Evolutionary conservation across 2,888 invertebrate species (phyloP), one percentile per base, ranked within the genome.

Genomic region (Bombylius major): DNA sequence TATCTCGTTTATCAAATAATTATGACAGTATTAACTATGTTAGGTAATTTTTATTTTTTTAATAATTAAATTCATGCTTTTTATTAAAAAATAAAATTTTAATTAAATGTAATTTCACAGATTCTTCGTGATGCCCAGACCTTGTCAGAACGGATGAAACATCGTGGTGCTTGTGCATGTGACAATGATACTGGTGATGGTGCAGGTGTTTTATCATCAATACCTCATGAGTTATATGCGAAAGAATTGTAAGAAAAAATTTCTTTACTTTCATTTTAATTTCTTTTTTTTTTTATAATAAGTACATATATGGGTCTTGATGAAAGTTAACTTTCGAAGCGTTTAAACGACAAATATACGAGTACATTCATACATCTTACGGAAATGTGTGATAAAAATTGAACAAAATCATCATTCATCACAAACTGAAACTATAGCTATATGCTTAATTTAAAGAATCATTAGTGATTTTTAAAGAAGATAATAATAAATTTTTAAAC

Each of bases 141-240:
- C 64, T 82, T 98, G 77, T 89, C 98, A 59, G 87, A 87, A 74
- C 89, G 98, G 69, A 99, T 99, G 98, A 93, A 95, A 79, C 99
- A 99, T 78, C 89, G 99, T 63, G 99, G 99, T 67, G 99, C 98
- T 53, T 97, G 96, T 77, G 94, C 96, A 47, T 96, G 97, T 78
- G 99, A 99, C 79, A 98, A 98, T 77, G 96, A 98, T 76, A 96
- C 97, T 54, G 99, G 99, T 57, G 99, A 99, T 75, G 99, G 99
- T 61, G 98, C 99, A 60, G 99, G 99, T 56, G 91, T 98, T 59
- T 81, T 98, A 69, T 89, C 92, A 61, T 94, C 95, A 66, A 96
- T 99, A 70, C 99, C 99, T 49, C 96, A 99, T 75, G 84, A 86
- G 67, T 86, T 95, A 72, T 99, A 97, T 77, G 79, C 82, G 63